These are phyloP conservation scores for Drosophila peninsularis DNA, from an alignment of 2,888 invertebrate species.

Conservation along the genomic window DNA sequence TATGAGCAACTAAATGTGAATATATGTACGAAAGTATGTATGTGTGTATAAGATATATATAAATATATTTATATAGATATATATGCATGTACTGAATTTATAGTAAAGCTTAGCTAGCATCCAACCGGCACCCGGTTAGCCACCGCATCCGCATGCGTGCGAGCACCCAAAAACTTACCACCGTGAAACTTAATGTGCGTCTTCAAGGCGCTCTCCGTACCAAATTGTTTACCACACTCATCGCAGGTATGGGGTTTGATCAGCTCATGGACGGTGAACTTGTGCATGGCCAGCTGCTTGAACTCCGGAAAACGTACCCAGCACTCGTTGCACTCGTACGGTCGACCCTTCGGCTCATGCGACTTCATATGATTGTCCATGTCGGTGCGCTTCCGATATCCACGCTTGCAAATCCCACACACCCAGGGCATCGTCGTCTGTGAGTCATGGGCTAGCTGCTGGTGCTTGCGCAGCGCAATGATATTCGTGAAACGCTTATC, in stretches of 20 bases:
- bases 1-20: conserved; percentile 10
- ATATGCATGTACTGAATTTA: conserved; percentile 1
- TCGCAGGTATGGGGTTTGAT: conserved; percentile 79
- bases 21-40: not conserved
- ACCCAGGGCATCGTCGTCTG: conserved; percentile 75
- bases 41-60: not conserved
- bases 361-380: conserved; percentile 83
- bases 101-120: conserved; percentile 46
- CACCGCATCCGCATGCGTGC: conserved; percentile 60
- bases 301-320: conserved; percentile 80
- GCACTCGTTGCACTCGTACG: conserved; percentile 82
- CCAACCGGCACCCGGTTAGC: conserved; percentile 57
- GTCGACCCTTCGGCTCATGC: conserved; percentile 80
- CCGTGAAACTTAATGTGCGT: conserved; percentile 81
- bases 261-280: conserved; percentile 80
- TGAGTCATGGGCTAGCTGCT: conserved; percentile 76
- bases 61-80: conserved; percentile 4
- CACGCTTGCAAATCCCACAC: conserved; percentile 80
- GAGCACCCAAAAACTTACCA: conserved; percentile 71
- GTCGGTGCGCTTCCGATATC: conserved; percentile 80
- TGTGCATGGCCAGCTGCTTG: conserved; percentile 81
- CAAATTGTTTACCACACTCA: conserved; percentile 82
- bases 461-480: conserved; percentile 79
- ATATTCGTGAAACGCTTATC: conserved; percentile 79
- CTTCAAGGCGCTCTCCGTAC: conserved; percentile 82